Percentiles rank a stretch among this genome's conserved stretches.
These are phyloP conservation scores for Chrysolina oricalcia DNA, from an alignment of 2,888 invertebrate genomes.

Conservation along the genomic window DNA sequence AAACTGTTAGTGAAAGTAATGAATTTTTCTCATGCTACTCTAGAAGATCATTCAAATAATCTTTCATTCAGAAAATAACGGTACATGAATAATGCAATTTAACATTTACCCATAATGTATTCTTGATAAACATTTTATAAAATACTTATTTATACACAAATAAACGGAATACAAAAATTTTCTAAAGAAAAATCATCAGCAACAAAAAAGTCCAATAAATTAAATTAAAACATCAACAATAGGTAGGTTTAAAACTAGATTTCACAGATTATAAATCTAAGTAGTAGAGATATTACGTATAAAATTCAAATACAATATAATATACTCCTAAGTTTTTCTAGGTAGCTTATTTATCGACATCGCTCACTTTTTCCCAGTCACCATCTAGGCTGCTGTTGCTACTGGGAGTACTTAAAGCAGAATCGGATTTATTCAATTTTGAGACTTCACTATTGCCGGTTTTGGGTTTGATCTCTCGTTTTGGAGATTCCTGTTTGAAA, in stretches of 20 bases:
- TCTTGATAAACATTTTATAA: conserved; percentile 54
- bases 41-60: not conserved
- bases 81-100: not conserved
- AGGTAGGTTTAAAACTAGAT: conserved; percentile 29
- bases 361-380: conserved; percentile 71
- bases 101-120: conserved; percentile 43
- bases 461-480: conserved; percentile 43
- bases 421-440: conserved; percentile 62
- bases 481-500: conserved; percentile 58
- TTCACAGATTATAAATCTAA: conserved; percentile 24
- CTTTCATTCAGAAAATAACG: not conserved
- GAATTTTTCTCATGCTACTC: too few relatives aligned
- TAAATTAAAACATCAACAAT: conserved; percentile 45
- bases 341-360: conserved; percentile 43
- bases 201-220: conserved; percentile 48
- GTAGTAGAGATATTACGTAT: conserved; percentile 21
- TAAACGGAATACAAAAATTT: conserved; percentile 53
- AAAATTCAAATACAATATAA: conserved; percentile 25
- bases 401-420: conserved; percentile 62
- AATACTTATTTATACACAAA: conserved; percentile 55
- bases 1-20: too few relatives aligned
- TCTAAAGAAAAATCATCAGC: conserved; percentile 41
- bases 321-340: conserved; percentile 7
- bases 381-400: conserved; percentile 70
- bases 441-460: conserved; percentile 49